Evolutionary conservation across 2,888 invertebrate genomes (phyloP), one percentile per base, ranked within the genome.

Genomic region (Mythimna lalbum): DNA sequence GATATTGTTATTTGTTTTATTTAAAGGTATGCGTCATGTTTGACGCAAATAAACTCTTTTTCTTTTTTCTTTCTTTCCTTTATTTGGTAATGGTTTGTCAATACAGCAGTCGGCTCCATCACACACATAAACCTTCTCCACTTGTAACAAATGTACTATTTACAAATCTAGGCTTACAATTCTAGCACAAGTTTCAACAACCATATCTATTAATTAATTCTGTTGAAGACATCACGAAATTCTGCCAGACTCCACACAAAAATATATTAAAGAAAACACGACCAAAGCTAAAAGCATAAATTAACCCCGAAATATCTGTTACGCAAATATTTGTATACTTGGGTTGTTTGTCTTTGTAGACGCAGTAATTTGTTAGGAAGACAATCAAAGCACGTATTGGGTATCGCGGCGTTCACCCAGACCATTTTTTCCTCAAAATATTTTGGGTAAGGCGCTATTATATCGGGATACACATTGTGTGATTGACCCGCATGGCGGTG

Each of bases 401-500:
- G 50, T 78, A 63, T 78, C 79, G 27, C 31, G 31, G 43, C 39
- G 47, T 82, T 63, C 57, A 59, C 6, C 47, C 7, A 19, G 17
- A 39, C 31, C 31, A 43, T 50, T 62, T 68, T 78, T 68, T 63
- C 21, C 49, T 43, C 47, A 57, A 57, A 64, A 59, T 56, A 68
- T 73, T 82, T 79, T 73, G 31, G 33, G 17, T 5, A 63, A 56
- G 55, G 47, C 47, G 39, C 64, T 73, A 74, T 80, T 69, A 68
- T 64, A 64, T 52, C 60, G 21, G 60, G 50, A 47, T 80, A 21
- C 52, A 55, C 49, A 80, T 83, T 83, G 76, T 83, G 43, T 80
- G 69, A 72, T 85, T 84, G 82, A 83, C 81, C 86, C 86, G 84
- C 77, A 80, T 82, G 63, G 63, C 70, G 53, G 63, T 68, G 50